phyloP scores from a whole-genome alignment of 2,888 invertebrate genomes.

The Archips crataeganus region DNA sequence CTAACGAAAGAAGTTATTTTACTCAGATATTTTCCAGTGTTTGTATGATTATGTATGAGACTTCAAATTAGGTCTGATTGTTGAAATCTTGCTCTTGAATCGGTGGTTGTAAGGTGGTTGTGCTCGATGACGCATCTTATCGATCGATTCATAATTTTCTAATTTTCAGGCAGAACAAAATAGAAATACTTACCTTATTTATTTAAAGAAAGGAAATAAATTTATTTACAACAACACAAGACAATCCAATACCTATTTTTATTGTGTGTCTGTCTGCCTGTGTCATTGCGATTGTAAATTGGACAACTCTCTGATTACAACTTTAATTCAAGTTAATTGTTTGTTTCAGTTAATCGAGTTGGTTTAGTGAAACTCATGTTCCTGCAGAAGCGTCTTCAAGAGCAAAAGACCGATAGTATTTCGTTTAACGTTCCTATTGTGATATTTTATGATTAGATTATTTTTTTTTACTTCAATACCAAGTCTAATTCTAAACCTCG shows the following conservation, averaged over 20 bases:
- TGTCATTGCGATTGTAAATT: no score
- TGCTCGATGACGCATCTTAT: no score
- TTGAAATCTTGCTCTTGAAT: not conserved
- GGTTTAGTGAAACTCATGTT: constrained; percentile 59
- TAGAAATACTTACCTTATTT: no score
- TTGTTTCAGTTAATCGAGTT: constrained; percentile 64
- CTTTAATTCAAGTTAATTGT: constrained; percentile 26
- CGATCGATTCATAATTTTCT: no score
- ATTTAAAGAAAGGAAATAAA: no score
- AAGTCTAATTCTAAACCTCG: constrained; percentile 12
- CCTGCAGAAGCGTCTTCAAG: constrained; percentile 58
- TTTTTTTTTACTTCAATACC: constrained; percentile 7
- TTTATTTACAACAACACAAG: no score
- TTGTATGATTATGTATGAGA: not conserved
- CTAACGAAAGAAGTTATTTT: no score
- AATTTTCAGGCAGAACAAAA: no score
- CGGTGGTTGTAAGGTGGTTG: no score
- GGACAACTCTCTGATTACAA: not conserved
- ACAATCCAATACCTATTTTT: no score
- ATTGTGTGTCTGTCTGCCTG: no score
- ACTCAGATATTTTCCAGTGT: no score
- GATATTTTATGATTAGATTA: constrained; percentile 58
- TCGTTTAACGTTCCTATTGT: constrained; percentile 60
- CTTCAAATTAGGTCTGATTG: not conserved
- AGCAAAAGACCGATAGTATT: constrained; percentile 81